These are phyloP conservation scores for Neoscelio sp. DNA, from an alignment of 2,888 invertebrate species.

Conservation along the genomic window DNA sequence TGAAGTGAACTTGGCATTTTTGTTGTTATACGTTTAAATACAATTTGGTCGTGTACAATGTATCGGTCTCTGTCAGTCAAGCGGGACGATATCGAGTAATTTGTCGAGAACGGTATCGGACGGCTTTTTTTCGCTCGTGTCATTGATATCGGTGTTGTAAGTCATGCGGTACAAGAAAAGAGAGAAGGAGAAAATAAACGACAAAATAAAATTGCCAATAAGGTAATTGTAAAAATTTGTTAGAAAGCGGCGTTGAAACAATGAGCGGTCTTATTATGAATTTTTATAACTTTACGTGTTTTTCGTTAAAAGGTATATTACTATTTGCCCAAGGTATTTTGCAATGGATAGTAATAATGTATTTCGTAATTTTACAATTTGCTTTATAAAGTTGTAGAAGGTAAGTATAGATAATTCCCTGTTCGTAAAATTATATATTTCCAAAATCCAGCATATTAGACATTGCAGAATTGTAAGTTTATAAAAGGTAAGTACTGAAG, in stretches of 20 bases:
- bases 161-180: conserved; percentile 31
- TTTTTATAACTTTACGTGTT: conserved; percentile 13
- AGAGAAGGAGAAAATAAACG: conserved; percentile 50
- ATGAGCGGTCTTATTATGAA: conserved; percentile 8
- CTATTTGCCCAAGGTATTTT: conserved; percentile 11
- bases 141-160: conserved; percentile 49
- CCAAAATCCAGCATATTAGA: no score
- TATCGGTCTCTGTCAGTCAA: conserved; percentile 65
- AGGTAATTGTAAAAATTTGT: conserved; percentile 52
- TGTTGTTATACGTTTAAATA: not conserved
- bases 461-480: no score
- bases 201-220: conserved; percentile 36
- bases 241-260: conserved; percentile 53
- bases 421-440: no score
- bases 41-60: conserved; percentile 23
- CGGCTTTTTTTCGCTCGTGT: conserved; percentile 20
- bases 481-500: no score
- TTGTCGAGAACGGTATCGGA: conserved; percentile 30
- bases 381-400: no score
- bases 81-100: conserved; percentile 70
- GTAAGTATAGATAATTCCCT: no score
- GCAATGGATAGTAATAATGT: conserved; percentile 24
- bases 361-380: conserved; percentile 13
- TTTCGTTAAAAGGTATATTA: not conserved
- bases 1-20: no score